phyloP scores from a whole-genome alignment of 2,113 vertebrate species.

The Nycticryphes semicollaris region DNA sequence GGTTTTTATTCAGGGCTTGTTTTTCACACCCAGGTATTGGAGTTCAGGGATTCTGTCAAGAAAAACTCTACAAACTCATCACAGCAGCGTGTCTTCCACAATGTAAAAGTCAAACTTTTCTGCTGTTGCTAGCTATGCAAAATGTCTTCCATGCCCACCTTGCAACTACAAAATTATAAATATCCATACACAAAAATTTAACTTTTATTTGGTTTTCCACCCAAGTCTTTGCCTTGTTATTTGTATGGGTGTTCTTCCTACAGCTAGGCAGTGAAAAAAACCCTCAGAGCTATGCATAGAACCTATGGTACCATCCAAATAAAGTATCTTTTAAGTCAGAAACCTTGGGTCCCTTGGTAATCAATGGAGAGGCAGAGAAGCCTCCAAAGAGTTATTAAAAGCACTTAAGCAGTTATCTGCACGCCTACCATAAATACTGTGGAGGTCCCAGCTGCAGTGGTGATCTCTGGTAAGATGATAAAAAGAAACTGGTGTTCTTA shows the following conservation, averaged over 20 bases:
- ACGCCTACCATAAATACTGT: background rate
- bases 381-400: conserved; percentile 25
- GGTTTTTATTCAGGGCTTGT: background rate
- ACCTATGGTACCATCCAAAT: background rate
- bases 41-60: background rate
- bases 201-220: background rate
- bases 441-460: background rate
- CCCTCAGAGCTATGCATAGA: background rate
- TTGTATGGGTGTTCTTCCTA: background rate
- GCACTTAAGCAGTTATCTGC: background rate
- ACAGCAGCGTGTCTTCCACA: background rate
- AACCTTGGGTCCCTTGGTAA: background rate
- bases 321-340: background rate
- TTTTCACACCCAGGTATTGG: background rate
- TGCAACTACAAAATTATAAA: background rate
- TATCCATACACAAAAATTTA: background rate
- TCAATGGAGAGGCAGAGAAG: background rate
- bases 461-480: background rate
- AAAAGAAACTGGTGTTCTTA: background rate
- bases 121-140: background rate
- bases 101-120: background rate
- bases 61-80: background rate
- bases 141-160: background rate
- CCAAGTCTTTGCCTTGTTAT: background rate
- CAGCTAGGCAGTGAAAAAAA: background rate